These are phyloP conservation scores for Caenorhabditis remanei DNA, from an alignment of 1,140 invertebrate genomes.

Conservation along the genomic window DNA sequence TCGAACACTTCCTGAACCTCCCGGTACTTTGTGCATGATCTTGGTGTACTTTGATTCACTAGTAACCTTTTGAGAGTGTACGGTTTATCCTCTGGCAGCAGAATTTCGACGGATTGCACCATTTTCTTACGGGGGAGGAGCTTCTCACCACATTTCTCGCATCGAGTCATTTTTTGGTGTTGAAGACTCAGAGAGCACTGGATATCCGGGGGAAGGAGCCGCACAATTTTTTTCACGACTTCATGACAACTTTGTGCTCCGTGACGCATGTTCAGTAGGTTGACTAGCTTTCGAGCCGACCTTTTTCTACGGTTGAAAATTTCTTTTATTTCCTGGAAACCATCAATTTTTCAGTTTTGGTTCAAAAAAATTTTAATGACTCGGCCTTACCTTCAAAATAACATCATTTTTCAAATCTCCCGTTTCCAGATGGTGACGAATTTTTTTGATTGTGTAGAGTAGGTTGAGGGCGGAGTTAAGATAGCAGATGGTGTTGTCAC, in stretches of 20 bases:
- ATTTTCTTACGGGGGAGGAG: not conserved
- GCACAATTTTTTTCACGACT: not conserved
- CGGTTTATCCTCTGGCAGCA: not conserved
- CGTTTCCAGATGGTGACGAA: not conserved
- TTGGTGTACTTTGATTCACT: not conserved
- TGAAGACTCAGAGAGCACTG: not conserved
- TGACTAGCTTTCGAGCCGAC: not conserved
- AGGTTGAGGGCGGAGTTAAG: not conserved
- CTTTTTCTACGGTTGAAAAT: not conserved
- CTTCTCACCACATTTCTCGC: not conserved
- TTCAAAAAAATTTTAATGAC: too few species aligned
- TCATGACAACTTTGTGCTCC: conserved; percentile 1
- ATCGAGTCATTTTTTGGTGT: not conserved
- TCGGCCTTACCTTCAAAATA: too few species aligned
- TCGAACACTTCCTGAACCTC: not conserved
- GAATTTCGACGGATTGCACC: not conserved
- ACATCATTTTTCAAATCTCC: not conserved
- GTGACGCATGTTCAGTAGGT: not conserved
- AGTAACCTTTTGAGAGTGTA: not conserved
- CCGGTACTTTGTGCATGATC: not conserved
- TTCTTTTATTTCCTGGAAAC: not conserved
- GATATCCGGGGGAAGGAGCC: not conserved
- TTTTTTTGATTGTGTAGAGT: not conserved
- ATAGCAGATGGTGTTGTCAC: not conserved
- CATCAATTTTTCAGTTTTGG: too few species aligned